Evolutionary conservation across 2,113 vertebrate species (phyloP).

Genomic region (Eudyptes chrysolophus): DNA sequence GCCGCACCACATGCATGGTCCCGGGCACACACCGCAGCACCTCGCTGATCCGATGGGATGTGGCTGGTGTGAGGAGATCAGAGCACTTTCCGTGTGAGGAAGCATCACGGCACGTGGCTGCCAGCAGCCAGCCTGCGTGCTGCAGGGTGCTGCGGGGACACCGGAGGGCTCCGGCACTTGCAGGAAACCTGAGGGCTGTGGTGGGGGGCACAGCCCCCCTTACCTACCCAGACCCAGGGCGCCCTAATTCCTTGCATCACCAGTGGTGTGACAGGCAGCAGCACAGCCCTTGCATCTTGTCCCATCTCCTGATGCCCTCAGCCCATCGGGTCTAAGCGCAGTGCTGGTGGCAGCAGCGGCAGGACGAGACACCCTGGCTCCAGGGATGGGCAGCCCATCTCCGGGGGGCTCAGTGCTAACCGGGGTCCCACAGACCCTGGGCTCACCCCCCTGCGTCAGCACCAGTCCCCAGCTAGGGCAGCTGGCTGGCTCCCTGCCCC

Average conservation of each 20-base stretch:
- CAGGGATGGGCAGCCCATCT: background rate
- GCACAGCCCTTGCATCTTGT: background rate
- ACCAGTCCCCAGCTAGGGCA: background rate
- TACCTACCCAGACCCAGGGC: background rate
- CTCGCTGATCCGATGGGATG: background rate
- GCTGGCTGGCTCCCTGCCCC: accelerated
- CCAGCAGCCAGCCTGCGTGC: background rate
- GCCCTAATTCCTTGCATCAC: background rate
- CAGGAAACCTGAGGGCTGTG: background rate
- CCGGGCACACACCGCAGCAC: background rate
- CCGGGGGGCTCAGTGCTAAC: background rate
- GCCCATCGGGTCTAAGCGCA: accelerated
- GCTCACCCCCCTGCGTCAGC: accelerated
- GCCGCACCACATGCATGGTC: background rate
- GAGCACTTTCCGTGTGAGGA: background rate
- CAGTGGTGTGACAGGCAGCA: background rate
- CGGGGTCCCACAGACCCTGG: background rate
- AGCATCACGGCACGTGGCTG: background rate
- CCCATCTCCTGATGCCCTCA: background rate
- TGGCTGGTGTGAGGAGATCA: background rate
- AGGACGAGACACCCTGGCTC: background rate
- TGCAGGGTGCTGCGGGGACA: background rate
- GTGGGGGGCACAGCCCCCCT: background rate
- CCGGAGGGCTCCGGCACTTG: accelerated
- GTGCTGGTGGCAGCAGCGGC: background rate